Conservation (phyloP, 2,888 invertebrate genomes). For the Acanthosepion esculentum region DNA sequence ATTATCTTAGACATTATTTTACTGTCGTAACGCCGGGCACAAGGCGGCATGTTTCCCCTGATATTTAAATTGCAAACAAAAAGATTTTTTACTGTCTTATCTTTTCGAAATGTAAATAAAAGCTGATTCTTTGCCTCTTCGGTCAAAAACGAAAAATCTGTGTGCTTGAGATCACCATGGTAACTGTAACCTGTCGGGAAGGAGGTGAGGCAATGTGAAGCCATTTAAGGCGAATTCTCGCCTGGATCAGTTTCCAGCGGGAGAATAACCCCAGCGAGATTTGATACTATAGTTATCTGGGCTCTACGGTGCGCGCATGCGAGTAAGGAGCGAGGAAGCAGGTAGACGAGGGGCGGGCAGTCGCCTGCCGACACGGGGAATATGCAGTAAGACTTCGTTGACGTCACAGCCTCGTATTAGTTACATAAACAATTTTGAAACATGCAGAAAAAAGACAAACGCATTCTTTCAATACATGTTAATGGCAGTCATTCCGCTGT, state of each 20-base stretch:
- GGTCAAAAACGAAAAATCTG: too few relatives aligned
- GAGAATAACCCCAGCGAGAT: neutral
- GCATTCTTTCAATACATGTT: neutral
- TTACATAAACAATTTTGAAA: neutral
- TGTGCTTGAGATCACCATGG: too few relatives aligned
- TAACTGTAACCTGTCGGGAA: neutral
- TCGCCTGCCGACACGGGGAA: too few relatives aligned
- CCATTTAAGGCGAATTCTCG: constrained; percentile 33
- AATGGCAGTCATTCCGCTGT: neutral
- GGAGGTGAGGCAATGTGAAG: neutral
- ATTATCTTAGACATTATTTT: too few relatives aligned
- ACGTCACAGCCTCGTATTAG: neutral
- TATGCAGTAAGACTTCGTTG: neutral
- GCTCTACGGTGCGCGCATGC: neutral
- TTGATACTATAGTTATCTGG: neutral
- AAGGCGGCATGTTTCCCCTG: too few relatives aligned
- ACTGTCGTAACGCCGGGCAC: too few relatives aligned
- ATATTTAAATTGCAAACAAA: too few relatives aligned
- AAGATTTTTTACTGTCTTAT: too few relatives aligned
- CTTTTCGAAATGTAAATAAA: too few relatives aligned
- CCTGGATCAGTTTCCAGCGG: neutral
- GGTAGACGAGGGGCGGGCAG: too few relatives aligned
- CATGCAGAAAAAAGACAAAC: neutral
- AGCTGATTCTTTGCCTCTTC: too few relatives aligned
- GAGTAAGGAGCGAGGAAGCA: neutral